Base-by-base conservation (phyloP, 1,140 invertebrate genomes). In the Aethina tumida region DNA sequence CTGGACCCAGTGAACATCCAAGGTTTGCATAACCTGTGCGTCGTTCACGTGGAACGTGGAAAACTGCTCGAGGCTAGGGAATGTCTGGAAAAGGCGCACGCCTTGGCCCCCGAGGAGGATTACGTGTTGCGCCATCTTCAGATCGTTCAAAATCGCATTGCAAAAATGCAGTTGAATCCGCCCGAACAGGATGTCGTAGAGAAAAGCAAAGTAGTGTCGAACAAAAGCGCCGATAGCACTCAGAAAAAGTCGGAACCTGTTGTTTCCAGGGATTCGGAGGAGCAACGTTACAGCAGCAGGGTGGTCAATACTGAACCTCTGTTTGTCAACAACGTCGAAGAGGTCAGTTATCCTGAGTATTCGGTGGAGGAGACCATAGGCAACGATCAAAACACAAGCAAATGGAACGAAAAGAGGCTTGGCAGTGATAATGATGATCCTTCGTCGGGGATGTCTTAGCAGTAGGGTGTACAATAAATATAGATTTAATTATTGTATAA, bases 1-100 rank as follows among this genome's bases (percentile, higher is more conserved):
- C 58, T 90, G 24, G 91, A 97, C 44, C 84, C 92, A 0, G 77
- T 80, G 35, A 94, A 97, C 60, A 84, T 94, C 32, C 92, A 97
- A 67, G 94, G 89, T 3, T 65, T 92, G 18, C 94, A 97, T 64
- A 97, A 97, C 62, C 67, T 97, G 3, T 97, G 94, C 66, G 93
- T 97, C 0, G 91, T 97, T 0, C 84, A 87, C 51, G 91, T 97
- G 8, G 92, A 97, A 60, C 73, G 85, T 9, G 91, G 89, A 0
- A 77, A 87, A 47, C 66, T 97, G 7, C 67, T 77, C 1, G 63
- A 77, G 27, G 93, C 92, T 0, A 84, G 90, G 36, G 73, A 78
- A 28, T 97, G 93, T 62, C 69, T 97, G 4, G 69, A 79, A 16
- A 71, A 79, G 25, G 88, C 87, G 1, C 79, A 84, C 22, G 62